Conservation (phyloP, 2,797 vertebrate genomes). For the Sternarchorhynchus goeldii region DNA sequence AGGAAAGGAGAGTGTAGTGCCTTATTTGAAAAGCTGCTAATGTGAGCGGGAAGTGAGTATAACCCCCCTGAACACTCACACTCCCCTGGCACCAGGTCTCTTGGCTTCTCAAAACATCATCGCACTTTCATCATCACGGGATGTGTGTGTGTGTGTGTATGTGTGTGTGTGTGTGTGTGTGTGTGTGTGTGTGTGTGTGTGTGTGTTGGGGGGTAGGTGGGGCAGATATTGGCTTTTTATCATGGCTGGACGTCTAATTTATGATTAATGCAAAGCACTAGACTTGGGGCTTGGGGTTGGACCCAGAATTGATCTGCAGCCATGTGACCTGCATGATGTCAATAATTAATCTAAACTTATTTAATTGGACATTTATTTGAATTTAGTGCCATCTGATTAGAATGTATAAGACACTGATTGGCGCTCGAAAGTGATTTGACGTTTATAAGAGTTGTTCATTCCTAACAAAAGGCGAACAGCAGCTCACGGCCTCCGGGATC, state of each 20-base stretch:
- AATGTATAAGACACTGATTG: slow-evolving; percentile 7
- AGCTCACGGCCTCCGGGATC: neutral
- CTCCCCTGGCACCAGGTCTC: neutral
- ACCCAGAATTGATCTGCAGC: slow-evolving; percentile 31
- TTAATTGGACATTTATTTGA: slow-evolving; percentile 52
- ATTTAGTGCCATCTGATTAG: slow-evolving; percentile 39
- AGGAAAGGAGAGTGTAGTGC: neutral
- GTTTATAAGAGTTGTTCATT: slow-evolving; percentile 31
- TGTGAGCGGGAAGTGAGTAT: slow-evolving; percentile 22
- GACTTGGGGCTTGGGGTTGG: neutral
- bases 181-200: no score
- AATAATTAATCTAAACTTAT: slow-evolving; percentile 51
- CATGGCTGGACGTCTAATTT: slow-evolving; percentile 33
- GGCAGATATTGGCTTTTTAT: slow-evolving; percentile 33
- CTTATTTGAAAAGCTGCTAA: slow-evolving; percentile 20
- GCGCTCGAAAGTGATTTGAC: slow-evolving; percentile 18
- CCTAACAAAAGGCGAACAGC: neutral
- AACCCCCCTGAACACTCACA: neutral
- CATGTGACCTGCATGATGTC: slow-evolving; percentile 36
- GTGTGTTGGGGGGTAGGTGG: neutral
- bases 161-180: no score
- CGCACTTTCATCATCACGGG: neutral
- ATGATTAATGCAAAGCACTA: slow-evolving; percentile 42
- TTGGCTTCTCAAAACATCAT: slow-evolving; percentile 32
- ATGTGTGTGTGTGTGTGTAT: neutral